Conservation (phyloP, 2,888 invertebrate genomes). For the Griposia aprilina region DNA sequence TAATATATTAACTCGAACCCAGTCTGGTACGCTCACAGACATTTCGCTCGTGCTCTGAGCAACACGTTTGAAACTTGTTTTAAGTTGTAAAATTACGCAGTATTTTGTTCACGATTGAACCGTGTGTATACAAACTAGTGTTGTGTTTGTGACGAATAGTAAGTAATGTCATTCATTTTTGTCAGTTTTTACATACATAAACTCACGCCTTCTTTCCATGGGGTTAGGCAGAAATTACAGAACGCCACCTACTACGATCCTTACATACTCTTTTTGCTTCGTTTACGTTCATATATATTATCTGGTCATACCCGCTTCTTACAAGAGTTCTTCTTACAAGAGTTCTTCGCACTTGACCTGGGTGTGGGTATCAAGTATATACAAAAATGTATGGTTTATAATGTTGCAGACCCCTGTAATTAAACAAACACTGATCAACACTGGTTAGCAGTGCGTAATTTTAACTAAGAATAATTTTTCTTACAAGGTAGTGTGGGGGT, state of each 20-base stretch:
- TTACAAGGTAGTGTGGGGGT: neutral
- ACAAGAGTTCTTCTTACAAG: too few species aligned
- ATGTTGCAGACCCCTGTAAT: neutral
- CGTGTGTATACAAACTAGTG: constrained; percentile 6
- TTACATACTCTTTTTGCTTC: neutral
- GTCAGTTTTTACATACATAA: neutral
- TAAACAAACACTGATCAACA: neutral
- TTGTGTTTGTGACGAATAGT: constrained; percentile 34
- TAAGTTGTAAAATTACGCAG: neutral
- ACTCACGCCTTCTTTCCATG: neutral
- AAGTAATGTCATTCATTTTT: constrained; percentile 25
- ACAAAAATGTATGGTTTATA: neutral
- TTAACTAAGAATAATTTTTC: neutral
- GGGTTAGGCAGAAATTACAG: neutral
- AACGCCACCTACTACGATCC: neutral
- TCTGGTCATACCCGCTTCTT: neutral
- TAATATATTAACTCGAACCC: constrained; percentile 11
- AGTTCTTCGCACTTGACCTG: neutral
- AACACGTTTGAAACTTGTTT: constrained; percentile 22
- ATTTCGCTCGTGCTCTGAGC: neutral
- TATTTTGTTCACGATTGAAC: constrained; percentile 18
- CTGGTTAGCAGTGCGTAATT: neutral
- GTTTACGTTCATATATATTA: neutral
- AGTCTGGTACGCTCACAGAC: constrained; percentile 28
- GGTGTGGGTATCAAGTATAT: neutral